Evolutionary conservation across 2,113 vertebrate genomes (phyloP), one percentile per base, ranked within the genome.

Genomic region (Uropsilus gracilis): DNA sequence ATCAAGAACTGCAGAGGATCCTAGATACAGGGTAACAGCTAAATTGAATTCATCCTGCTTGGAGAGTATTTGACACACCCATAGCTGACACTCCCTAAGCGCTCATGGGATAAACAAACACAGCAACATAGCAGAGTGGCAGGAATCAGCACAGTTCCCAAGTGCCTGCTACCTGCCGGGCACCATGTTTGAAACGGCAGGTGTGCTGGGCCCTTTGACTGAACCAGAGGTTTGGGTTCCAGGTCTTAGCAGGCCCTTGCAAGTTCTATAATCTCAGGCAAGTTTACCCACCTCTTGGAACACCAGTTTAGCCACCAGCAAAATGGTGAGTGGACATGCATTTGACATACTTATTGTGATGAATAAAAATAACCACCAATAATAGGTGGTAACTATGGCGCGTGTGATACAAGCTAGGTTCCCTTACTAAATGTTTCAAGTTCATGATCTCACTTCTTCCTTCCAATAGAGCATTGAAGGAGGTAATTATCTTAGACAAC

Each of bases 401-500:
- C 8, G 30, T 37, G 42, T 32, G 55, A 48, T 63, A 2, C 14
- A 7, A 5, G 59, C n/a, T 71, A 42, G 34, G 75, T 32, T 69
- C 44, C 8, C 8, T 1, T 12, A 12, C 24, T n/a, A 28, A 57
- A 42, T n/a, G 22, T 14, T 53, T 78, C 66, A 32, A 9, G 48
- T 12, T n/a, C 17, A 42, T 18, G 77, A 71, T 26, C 63, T 80
- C 44, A 88, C 72, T 91, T 64, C 61, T 68, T 82, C 42, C 48
- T 83, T 83, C 37, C 44, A 24, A 42, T 17, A 75, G 86, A 46
- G 9, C 30, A n/a, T 20, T 7, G 11, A 59, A 32, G 34, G 30
- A 44, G 20, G 39, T 66, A 39, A 42, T 61, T 72, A n/a, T 83
- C 90, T 61, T 42, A 66, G 63, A 94, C 53, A 86, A 91, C 86